These are phyloP conservation scores for Holcopasites calliopsidis DNA, from an alignment of 1,140 invertebrate species.

Conservation along the genomic window DNA sequence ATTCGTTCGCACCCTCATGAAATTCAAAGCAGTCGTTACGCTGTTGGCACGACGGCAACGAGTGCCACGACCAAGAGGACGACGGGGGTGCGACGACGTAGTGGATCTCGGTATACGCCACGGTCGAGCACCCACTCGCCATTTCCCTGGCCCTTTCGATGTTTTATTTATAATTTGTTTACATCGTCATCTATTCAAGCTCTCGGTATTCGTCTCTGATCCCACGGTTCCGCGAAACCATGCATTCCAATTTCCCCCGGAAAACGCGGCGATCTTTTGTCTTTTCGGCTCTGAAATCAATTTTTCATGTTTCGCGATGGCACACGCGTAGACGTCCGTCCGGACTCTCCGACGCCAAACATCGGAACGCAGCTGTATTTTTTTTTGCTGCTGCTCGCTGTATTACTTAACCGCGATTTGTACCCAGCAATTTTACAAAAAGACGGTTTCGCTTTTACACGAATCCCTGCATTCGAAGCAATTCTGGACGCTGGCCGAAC, in stretches of 20 bases:
- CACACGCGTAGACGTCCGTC: too few species aligned
- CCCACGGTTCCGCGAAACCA: constrained; percentile 5
- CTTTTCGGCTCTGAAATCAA: background rate
- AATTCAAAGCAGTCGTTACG: constrained; percentile 77
- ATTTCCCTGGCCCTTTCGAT: constrained; percentile 61
- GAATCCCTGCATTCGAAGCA: too few species aligned
- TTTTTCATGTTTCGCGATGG: too few species aligned
- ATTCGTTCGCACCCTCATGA: constrained; percentile 74
- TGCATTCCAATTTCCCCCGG: background rate
- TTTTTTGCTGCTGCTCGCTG: too few species aligned
- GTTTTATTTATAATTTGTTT: constrained; percentile 78
- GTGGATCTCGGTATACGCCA: constrained; percentile 15
- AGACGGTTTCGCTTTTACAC: too few species aligned
- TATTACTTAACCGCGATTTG: too few species aligned
- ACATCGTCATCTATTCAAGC: constrained; percentile 68
- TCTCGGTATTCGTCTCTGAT: constrained; percentile 21
- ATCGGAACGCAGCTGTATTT: too few species aligned
- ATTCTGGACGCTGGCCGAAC: background rate
- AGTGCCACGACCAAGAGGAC: constrained; percentile 33
- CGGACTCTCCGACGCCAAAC: too few species aligned
- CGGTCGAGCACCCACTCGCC: constrained; percentile 14
- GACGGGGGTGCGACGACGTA: constrained; percentile 14
- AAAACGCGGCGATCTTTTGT: too few species aligned
- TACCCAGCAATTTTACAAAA: too few species aligned
- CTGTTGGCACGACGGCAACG: constrained; percentile 64